Percentiles rank a stretch among this genome's conserved stretches.
Conservation (phyloP, 2,888 invertebrate species). For the Coenonympha glycerion region DNA sequence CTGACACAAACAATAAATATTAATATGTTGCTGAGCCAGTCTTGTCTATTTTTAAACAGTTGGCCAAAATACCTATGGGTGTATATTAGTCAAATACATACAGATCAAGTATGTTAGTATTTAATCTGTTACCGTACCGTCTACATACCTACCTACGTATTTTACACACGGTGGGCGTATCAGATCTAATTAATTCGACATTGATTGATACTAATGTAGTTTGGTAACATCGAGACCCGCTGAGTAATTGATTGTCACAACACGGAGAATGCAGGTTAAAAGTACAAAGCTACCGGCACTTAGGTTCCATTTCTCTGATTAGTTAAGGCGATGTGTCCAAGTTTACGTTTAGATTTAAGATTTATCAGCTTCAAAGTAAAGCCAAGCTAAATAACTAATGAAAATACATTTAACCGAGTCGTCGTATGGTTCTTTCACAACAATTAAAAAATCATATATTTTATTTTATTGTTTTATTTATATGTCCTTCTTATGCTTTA, state of each 20-base stretch:
- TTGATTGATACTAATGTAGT: slow-evolving; percentile 73
- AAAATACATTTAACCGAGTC: too few species aligned
- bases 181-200: slow-evolving; percentile 73
- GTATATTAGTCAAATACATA: not conserved
- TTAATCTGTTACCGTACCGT: slow-evolving; percentile 11
- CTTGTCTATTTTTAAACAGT: too few species aligned
- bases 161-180: slow-evolving; percentile 53
- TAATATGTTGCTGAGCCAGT: too few species aligned
- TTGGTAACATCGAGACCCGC: slow-evolving; percentile 47
- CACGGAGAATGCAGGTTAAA: slow-evolving; percentile 33
- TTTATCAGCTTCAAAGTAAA: too few species aligned
- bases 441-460: too few species aligned
- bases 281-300: slow-evolving; percentile 25
- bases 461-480: too few species aligned
- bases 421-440: too few species aligned
- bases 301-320: slow-evolving; percentile 3
- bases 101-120: slow-evolving; percentile 7
- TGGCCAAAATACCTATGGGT: not conserved
- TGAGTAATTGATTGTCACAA: slow-evolving; percentile 72
- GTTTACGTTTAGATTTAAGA: too few species aligned
- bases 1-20: too few species aligned
- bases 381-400: too few species aligned
- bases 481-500: too few species aligned
- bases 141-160: slow-evolving; percentile 16
- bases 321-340: slow-evolving; percentile 1